Conservation (phyloP, 1,140 invertebrate species). For the Calycopis cecrops region DNA sequence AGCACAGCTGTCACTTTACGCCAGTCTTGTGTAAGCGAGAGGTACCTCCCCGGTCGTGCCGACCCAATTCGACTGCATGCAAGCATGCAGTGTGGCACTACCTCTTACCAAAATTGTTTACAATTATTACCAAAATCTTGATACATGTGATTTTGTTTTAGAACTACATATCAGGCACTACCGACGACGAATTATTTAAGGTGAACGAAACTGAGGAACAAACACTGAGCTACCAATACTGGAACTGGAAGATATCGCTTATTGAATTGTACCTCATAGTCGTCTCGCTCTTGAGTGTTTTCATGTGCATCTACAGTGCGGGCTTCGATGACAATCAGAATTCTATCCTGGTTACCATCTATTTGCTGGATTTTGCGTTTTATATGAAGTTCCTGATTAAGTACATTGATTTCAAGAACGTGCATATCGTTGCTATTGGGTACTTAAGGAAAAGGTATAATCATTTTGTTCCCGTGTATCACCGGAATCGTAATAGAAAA, state of each 20-base stretch:
- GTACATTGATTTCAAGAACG: constrained; percentile 31
- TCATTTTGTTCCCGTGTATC: no score
- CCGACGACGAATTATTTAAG: neutral
- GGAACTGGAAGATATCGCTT: constrained; percentile 36
- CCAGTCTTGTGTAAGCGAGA: no score
- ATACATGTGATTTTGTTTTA: no score
- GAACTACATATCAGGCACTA: no score
- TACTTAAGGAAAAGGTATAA: constrained; percentile 18
- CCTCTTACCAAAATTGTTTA: no score
- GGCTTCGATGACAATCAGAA: constrained; percentile 43
- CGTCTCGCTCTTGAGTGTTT: constrained; percentile 37
- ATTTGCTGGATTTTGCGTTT: constrained; percentile 44
- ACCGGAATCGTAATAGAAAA: no score
- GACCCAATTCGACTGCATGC: no score
- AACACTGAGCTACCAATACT: constrained; percentile 30
- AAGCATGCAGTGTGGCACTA: no score
- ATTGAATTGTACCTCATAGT: constrained; percentile 39
- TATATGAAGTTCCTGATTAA: constrained; percentile 42
- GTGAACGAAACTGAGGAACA: constrained; percentile 2
- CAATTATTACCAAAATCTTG: no score
- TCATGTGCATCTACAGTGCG: constrained; percentile 45
- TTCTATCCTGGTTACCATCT: constrained; percentile 32
- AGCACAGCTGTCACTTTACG: no score
- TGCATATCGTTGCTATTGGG: neutral
- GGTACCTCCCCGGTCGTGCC: no score